These are phyloP conservation scores for Donacobius atricapilla DNA, from an alignment of 2,113 vertebrate genomes.

Conservation along the genomic window DNA sequence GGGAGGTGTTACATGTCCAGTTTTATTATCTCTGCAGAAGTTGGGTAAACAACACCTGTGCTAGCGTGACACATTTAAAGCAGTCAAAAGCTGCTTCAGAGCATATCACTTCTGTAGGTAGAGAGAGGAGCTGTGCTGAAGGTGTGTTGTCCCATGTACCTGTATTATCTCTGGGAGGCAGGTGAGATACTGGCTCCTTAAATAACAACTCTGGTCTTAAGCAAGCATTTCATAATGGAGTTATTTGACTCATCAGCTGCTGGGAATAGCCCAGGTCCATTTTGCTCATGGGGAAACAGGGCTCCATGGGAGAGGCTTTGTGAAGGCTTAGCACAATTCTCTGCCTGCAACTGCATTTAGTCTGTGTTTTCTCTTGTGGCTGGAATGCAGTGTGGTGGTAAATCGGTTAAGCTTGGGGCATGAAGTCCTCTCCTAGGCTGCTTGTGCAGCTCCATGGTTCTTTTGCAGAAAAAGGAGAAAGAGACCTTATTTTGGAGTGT, in stretches of 20 bases:
- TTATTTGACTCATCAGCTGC: slow-evolving; percentile 36
- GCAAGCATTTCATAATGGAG: neutral
- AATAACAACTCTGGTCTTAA: slow-evolving; percentile 10
- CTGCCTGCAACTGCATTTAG: neutral
- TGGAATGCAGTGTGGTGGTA: neutral
- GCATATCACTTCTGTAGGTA: neutral
- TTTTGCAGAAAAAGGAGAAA: neutral
- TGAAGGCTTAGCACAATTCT: neutral
- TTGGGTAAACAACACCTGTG: neutral
- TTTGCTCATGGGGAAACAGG: neutral
- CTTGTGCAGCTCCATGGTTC: neutral
- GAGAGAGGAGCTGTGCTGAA: neutral
- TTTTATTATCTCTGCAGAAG: neutral
- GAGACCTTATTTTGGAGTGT: neutral
- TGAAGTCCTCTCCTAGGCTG: neutral
- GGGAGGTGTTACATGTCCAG: neutral
- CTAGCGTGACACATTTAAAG: neutral
- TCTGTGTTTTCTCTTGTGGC: neutral
- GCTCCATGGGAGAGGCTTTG: neutral
- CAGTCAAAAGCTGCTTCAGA: neutral
- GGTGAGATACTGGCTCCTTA: neutral
- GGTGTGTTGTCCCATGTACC: neutral
- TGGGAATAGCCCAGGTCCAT: slow-evolving; percentile 6
- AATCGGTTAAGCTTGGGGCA: neutral
- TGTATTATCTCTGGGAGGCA: neutral